Base-by-base conservation (phyloP, 2,888 invertebrate species). In the Rhagonycha lutea region DNA sequence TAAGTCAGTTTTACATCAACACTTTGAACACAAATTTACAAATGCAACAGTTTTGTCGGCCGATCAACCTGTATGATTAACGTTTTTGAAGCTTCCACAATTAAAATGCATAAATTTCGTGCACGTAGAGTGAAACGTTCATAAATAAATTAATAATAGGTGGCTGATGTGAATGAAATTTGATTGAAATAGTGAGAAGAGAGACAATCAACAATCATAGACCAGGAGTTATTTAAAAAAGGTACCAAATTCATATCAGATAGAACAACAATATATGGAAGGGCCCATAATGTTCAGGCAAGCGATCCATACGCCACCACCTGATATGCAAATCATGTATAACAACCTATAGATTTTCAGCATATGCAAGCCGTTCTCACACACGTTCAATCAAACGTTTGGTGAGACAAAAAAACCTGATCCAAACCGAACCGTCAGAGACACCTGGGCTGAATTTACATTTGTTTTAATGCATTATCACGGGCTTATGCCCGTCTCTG, bases 311-410 rank as follows among this genome's bases (percentile, higher is more conserved):
- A 77, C 73, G 73, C 71, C 76, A 78, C 72, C 78, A 79, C 77
- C 78, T 79, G 79, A 79, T 79, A 79, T 79, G 79, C 79, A 79
- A 79, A 79, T 79, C 79, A 74, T 68, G 73, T 76, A 76, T 73
- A 76, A 72, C 75, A 73, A 77, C 77, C 75, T 71, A 75, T 78
- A 75, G 71, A 74, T 77, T 77, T 65, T 72, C 74, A 73, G 69
- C 74, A 69, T 77, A 79, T 77, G 77, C 76, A 78, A 78, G 74
- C 77, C 74, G 78, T 79, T 79, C 78, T 79, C 78, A 78, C 78
- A 79, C 76, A 79, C 76, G 77, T 71, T 78, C 79, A 78, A 79
- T 79, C 79, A 79, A 78, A 78, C 73, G 72, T 74, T 73, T 69
- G 70, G 75, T 70, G 78, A 77, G 75, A 79, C 77, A 79, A 77